phyloP scores from a whole-genome alignment of 30 jellyfish, hydroid and myxozoan species.

The Hydractinia symbiolongicarpus region DNA sequence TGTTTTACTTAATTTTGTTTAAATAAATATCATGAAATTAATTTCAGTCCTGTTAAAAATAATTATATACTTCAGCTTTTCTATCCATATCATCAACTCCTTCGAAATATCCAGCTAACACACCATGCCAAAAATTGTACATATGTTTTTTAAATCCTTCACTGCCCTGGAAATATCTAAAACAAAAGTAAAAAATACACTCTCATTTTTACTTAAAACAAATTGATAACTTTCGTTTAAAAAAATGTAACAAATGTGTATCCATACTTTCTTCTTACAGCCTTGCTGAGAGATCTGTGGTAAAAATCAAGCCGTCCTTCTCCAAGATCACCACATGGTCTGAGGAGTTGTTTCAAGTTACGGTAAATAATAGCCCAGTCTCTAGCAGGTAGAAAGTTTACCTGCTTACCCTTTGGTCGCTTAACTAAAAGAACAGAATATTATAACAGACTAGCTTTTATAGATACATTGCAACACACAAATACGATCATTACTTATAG shows the following conservation, averaged over 20 bases:
- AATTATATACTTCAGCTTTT: conserved; percentile 66
- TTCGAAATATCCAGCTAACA: conserved; percentile 75
- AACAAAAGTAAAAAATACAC: not conserved
- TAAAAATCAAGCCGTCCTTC: conserved; percentile 95
- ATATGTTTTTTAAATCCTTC: conserved; percentile 60
- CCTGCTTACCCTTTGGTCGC: conserved; percentile 69
- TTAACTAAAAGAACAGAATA: not conserved
- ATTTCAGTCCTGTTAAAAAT: too few species aligned
- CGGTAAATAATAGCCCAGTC: conserved; percentile 95
- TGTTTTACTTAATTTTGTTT: not conserved
- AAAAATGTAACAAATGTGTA: not conserved
- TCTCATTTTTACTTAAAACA: not conserved
- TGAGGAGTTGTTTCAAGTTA: conserved; percentile 64
- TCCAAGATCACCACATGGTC: conserved; percentile 97
- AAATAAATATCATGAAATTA: too few species aligned
- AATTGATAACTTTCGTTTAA: not conserved
- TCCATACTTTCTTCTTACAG: conserved; percentile 86
- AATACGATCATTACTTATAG: too few species aligned
- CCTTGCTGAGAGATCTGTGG: conserved; percentile 94
- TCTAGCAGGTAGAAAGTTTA: conserved; percentile 75
- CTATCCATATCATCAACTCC: conserved; percentile 92
- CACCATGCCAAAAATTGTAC: conserved; percentile 91
- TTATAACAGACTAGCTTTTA: too few species aligned
- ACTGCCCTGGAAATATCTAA: conserved; percentile 70
- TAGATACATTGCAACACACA: too few species aligned